Evolutionary conservation across 1,140 invertebrate species (phyloP), one percentile per base, ranked within the genome.

Genomic region (Trachymyrmex septentrionalis): DNA sequence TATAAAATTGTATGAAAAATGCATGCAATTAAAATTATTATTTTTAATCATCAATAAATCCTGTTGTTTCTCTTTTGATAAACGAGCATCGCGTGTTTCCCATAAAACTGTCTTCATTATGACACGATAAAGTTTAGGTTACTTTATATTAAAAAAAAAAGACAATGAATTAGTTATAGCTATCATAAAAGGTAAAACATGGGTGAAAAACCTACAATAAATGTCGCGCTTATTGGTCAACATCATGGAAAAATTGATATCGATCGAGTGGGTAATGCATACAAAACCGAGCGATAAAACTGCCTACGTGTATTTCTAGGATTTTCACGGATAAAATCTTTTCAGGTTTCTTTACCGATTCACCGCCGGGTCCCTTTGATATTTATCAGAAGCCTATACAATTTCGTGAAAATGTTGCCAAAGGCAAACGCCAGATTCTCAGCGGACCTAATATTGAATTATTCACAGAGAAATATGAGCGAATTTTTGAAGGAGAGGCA

Each of bases 261-360:
- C 27, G 92, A 94, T 77, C 91, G 93, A 89, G 87, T 91, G 55
- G 93, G 93, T 94, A 93, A 90, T 57, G 53, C n/a, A 67, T 67
- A 80, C 61, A 16, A 69, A 69, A 50, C 21, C 63, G 21, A 69
- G 5, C 2, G 7, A 90, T 72, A 44, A 81, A 71, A 50, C 53
- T 61, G 48, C 7, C 69, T 64, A 7, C 34, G n/a, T 34, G 21
- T 34, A 16, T 24, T 84, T n/a, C 10, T 24, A 14, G 19, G 12
- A 61, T 30, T 7, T 38, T 38, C 21, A 24, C 19, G 16, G 10
- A 16, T 12, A 24, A 53, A 77, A 24, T 57, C 53, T 84, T 77
- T 85, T 24, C 53, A 94, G 93, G 93, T 19, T 94, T 90, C 64
- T 94, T 94, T 19, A 80, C 92, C 57, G 92, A 93, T 55, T n/a